phyloP scores from a whole-genome alignment of 2,113 vertebrate genomes.

The Hypocryptadius cinnamomeus region DNA sequence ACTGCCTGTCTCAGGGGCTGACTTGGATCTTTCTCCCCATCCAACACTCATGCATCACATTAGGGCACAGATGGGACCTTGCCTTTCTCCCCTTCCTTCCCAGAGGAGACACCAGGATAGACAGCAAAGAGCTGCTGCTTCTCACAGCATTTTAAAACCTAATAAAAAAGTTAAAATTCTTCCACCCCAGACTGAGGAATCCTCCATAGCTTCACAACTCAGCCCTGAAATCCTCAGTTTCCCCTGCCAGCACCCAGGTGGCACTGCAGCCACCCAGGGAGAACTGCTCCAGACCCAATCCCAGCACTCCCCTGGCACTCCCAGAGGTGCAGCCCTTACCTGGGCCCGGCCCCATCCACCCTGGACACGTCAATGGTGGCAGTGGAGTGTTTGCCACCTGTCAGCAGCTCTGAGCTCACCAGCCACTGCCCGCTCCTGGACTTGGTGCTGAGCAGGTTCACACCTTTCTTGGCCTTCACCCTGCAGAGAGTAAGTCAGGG shows the following conservation, averaged over 20 bases:
- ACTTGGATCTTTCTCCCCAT: not conserved
- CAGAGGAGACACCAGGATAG: not conserved
- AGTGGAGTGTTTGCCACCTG: constrained; percentile 92
- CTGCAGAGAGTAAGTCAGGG: constrained; percentile 58
- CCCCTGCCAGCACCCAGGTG: not conserved
- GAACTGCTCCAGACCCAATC: rapidly evolving
- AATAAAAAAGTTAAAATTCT: not conserved
- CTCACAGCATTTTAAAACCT: not conserved
- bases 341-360: constrained; percentile 64
- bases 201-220: not conserved
- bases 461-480: constrained; percentile 98
- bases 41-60: not conserved
- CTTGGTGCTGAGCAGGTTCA: constrained; percentile 89
- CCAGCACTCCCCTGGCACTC: not conserved
- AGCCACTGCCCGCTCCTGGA: constrained; percentile 88
- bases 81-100: not conserved
- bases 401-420: constrained; percentile 87
- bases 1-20: not conserved
- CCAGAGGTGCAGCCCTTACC: constrained; percentile 58
- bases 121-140: not conserved
- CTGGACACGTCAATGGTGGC: constrained; percentile 88
- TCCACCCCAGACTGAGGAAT: not conserved
- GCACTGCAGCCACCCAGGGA: not conserved
- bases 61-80: rapidly evolving
- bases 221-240: not conserved